A percentile compares a stretch with the other conserved stretches of the same genome.
Evolutionary conservation across 2,797 vertebrate genomes (phyloP).

Genomic region (Echeneis naucrates): DNA sequence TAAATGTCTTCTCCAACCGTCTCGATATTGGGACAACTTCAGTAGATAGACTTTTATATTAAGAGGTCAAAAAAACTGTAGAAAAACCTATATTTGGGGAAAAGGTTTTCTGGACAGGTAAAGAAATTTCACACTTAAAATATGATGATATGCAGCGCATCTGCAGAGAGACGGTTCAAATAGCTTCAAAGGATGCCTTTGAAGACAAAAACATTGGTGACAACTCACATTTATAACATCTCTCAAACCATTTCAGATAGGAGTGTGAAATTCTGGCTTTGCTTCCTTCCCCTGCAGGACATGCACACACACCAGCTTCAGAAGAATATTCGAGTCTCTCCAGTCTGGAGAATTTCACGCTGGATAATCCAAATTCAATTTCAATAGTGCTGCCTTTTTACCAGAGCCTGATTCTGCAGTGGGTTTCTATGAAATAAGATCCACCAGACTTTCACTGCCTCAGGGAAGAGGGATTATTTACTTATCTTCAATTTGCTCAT

Average conservation of each 20-base stretch:
- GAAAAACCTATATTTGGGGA: slow-evolving; percentile 36
- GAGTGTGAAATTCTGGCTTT: slow-evolving; percentile 83
- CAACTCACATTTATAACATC: slow-evolving; percentile 84
- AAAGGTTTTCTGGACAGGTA: slow-evolving; percentile 71
- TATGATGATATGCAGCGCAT: slow-evolving; percentile 69
- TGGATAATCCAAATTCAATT: slow-evolving; percentile 87
- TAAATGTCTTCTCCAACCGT: slow-evolving; percentile 18
- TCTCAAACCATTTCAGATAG: slow-evolving; percentile 83
- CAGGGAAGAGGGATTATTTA: slow-evolving; percentile 83
- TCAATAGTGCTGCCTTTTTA: slow-evolving; percentile 81
- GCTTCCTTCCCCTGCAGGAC: slow-evolving; percentile 83
- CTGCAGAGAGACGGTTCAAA: slow-evolving; percentile 78
- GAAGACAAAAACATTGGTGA: slow-evolving; percentile 82
- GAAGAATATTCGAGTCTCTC: slow-evolving; percentile 81
- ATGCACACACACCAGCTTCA: slow-evolving; percentile 82
- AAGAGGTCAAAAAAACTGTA: slow-evolving; percentile 42
- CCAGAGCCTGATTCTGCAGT: slow-evolving; percentile 78
- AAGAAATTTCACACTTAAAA: slow-evolving; percentile 74
- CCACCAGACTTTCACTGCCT: slow-evolving; percentile 79
- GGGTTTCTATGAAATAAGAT: slow-evolving; percentile 83
- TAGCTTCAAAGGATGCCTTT: slow-evolving; percentile 82
- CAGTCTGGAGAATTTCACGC: slow-evolving; percentile 85
- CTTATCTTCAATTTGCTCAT: slow-evolving; percentile 87
- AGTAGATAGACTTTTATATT: slow-evolving; percentile 32
- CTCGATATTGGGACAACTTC: slow-evolving; percentile 20